These are phyloP conservation scores for Argyrosomus japonicus DNA, from an alignment of 2,113 vertebrate genomes.

Conservation along the genomic window DNA sequence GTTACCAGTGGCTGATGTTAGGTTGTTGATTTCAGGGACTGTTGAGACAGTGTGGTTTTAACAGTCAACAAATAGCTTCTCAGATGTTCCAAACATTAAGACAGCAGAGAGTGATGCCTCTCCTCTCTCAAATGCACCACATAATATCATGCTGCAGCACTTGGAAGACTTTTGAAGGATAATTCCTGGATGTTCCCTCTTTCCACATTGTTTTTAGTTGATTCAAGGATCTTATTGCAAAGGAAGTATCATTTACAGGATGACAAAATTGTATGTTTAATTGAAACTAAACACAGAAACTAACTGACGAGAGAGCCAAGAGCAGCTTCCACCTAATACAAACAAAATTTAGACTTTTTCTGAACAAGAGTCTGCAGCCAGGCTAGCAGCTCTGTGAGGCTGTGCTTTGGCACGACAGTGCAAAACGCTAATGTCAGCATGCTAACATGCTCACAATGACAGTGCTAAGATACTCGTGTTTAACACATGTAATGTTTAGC, in stretches of 20 bases:
- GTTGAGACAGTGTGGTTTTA: constrained; percentile 64
- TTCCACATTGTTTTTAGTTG: constrained; percentile 35
- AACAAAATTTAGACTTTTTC: constrained; percentile 17
- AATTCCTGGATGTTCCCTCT: background rate
- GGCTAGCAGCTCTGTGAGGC: background rate
- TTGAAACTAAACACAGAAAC: constrained; percentile 21
- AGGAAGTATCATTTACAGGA: constrained; percentile 22
- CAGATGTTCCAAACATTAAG: constrained; percentile 58
- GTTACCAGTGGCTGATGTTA: constrained; percentile 60
- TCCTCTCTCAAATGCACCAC: constrained; percentile 18
- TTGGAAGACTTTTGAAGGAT: constrained; percentile 7
- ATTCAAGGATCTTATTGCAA: constrained; percentile 30
- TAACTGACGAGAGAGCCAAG: constrained; percentile 16
- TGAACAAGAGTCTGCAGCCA: background rate
- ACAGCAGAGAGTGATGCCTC: constrained; percentile 42
- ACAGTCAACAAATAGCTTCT: constrained; percentile 66
- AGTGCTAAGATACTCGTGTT: background rate
- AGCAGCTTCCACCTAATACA: constrained; percentile 16
- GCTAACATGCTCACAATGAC: background rate
- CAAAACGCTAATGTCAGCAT: background rate
- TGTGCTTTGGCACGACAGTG: background rate
- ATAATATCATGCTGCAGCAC: background rate
- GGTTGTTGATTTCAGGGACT: constrained; percentile 63
- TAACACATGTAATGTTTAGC: background rate
- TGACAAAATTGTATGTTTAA: constrained; percentile 19